These are phyloP conservation scores for Lagorchestes hirsutus DNA, from an alignment of 2,797 vertebrate genomes.

Conservation along the genomic window DNA sequence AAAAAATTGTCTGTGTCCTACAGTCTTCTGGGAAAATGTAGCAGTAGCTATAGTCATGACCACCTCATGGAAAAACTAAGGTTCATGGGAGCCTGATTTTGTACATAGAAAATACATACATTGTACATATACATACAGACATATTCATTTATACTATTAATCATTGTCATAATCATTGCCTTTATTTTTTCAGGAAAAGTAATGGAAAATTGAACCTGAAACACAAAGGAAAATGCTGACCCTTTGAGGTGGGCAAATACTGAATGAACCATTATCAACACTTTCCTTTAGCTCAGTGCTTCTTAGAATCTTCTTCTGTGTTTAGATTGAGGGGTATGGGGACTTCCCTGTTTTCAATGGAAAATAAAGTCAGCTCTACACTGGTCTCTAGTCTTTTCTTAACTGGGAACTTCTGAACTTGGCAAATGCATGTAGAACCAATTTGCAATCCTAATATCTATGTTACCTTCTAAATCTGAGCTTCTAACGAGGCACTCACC, in stretches of 20 bases:
- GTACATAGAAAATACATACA: not conserved
- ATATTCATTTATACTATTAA: not conserved
- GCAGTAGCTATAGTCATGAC: not conserved
- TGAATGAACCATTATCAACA: conserved; percentile 11
- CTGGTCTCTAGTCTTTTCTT: not conserved
- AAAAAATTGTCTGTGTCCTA: not conserved
- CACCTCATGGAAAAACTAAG: not conserved
- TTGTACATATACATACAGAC: too few relatives aligned
- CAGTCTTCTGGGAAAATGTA: not conserved
- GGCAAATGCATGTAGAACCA: not conserved
- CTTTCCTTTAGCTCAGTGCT: conserved; percentile 35
- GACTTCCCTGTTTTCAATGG: not conserved
- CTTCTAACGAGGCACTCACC: not conserved
- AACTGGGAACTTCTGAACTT: not conserved
- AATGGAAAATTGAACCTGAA: conserved; percentile 58
- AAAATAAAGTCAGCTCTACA: conserved; percentile 70
- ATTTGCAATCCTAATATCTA: not conserved
- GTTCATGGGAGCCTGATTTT: not conserved
- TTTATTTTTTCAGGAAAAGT: conserved; percentile 62
- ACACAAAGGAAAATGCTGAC: conserved; percentile 63
- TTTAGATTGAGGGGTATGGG: not conserved
- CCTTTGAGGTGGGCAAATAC: not conserved
- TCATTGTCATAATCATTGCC: conserved; percentile 44
- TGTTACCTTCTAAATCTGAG: not conserved
- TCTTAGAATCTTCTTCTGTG: not conserved